Evolutionary conservation across 2,113 vertebrate genomes (phyloP).

Genomic region (Colinus virginianus): DNA sequence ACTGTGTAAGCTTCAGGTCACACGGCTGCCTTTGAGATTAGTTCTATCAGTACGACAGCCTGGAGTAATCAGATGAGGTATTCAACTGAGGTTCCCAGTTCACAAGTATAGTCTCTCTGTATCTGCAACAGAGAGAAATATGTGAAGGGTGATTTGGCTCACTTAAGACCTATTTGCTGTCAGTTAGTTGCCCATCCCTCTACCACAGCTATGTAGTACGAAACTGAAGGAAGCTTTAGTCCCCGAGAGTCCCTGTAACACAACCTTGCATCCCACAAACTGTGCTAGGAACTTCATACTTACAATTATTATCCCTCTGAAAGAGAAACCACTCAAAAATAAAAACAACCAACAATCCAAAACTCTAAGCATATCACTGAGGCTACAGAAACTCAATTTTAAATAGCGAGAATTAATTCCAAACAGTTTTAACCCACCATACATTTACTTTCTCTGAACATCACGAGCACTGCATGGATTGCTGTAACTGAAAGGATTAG

Average conservation of each 20-base stretch:
- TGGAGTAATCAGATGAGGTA: neutral
- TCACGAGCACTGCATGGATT: neutral
- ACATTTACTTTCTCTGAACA: neutral
- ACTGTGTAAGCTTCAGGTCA: neutral
- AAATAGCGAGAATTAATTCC: constrained; percentile 27
- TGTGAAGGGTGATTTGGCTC: neutral
- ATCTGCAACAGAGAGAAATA: neutral
- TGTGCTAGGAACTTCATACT: neutral
- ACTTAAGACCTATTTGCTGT: neutral
- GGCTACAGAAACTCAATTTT: constrained; percentile 13
- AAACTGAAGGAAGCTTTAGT: neutral
- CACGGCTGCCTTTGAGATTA: neutral
- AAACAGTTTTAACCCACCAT: constrained; percentile 31
- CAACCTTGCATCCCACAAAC: constrained; percentile 4
- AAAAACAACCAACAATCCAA: neutral
- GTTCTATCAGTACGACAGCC: neutral
- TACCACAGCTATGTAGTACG: neutral
- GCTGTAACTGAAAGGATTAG: constrained; percentile 63
- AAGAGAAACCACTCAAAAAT: neutral
- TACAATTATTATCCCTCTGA: neutral
- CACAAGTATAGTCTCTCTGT: neutral
- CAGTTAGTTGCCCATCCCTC: neutral
- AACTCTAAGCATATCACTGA: neutral
- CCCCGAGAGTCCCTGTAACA: neutral
- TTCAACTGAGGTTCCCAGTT: neutral